Percentiles rank a stretch among this genome's conserved stretches.
phyloP scores from a whole-genome alignment of 2,797 vertebrate species.

The Trematomus bernacchii region DNA sequence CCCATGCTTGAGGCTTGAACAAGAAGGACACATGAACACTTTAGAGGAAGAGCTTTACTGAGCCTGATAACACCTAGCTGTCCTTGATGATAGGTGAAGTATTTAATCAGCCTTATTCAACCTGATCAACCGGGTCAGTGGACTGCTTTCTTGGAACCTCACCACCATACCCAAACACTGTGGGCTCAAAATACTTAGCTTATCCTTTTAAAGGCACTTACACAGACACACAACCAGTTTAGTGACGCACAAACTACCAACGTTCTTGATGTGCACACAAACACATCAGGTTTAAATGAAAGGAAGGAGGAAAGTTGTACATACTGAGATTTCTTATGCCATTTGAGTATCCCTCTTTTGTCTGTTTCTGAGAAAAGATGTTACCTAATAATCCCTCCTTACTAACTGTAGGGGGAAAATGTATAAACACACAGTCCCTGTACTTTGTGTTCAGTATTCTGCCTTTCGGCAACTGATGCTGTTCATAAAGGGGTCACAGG shows the following conservation, averaged over 20 bases:
- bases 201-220: constrained; percentile 76
- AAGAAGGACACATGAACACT: accelerated
- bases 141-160: constrained; percentile 47
- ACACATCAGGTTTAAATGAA: constrained; percentile 25
- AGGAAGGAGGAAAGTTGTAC: constrained; percentile 9
- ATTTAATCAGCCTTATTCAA: constrained; percentile 48
- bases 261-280: too few relatives aligned
- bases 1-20: not conserved
- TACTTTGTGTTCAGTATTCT: constrained; percentile 56
- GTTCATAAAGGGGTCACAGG: constrained; percentile 58
- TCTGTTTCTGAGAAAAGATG: constrained; percentile 16
- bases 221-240: constrained; percentile 24
- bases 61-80: constrained; percentile 1
- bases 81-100: constrained; percentile 17
- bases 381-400: constrained; percentile 24
- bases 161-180: constrained; percentile 25
- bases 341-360: not conserved
- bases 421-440: constrained; percentile 56
- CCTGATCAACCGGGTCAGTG: constrained; percentile 42
- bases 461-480: constrained; percentile 21
- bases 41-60: constrained; percentile 8
- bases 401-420: constrained; percentile 48
- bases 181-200: constrained; percentile 49
- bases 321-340: not conserved
- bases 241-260: constrained; percentile 34